Conservation (phyloP, 1,140 invertebrate species). For the Papilio glaucus region DNA sequence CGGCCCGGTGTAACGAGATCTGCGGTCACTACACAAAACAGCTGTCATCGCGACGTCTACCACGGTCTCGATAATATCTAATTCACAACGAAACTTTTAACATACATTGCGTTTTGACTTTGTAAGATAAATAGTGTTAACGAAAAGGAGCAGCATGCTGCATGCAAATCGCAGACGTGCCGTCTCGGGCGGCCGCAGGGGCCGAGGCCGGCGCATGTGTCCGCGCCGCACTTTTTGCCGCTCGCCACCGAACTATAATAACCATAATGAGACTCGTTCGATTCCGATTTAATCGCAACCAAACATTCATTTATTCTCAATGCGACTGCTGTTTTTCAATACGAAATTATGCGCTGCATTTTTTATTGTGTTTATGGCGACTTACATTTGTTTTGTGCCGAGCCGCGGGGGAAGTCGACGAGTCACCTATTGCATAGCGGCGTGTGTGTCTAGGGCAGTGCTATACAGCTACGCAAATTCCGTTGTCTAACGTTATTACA, state of each 20-base stretch:
- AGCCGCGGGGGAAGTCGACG: not conserved
- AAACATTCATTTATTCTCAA: slow-evolving; percentile 35
- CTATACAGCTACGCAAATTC: no score
- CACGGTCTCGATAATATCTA: not conserved
- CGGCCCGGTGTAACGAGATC: no score
- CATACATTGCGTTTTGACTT: slow-evolving; percentile 14
- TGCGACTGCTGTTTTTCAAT: not conserved
- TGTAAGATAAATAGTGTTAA: not conserved
- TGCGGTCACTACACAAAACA: not conserved
- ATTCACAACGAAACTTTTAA: not conserved
- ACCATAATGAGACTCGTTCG: slow-evolving; percentile 36
- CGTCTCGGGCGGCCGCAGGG: not conserved
- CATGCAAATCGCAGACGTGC: not conserved
- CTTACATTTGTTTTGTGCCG: slow-evolving; percentile 13
- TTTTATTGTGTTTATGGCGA: not conserved
- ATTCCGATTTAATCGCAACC: slow-evolving; percentile 34
- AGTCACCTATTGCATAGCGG: no score
- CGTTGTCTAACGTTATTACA: no score
- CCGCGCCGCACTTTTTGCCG: slow-evolving; percentile 21
- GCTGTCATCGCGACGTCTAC: not conserved
- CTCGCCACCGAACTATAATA: slow-evolving; percentile 35
- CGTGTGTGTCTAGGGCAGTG: no score
- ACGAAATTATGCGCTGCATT: not conserved
- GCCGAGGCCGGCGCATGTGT: not conserved
- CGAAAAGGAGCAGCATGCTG: not conserved